Evolutionary conservation across 2,888 invertebrate genomes (phyloP), one percentile per base, ranked within the genome.

Genomic region (Sphaerophoria taeniata): DNA sequence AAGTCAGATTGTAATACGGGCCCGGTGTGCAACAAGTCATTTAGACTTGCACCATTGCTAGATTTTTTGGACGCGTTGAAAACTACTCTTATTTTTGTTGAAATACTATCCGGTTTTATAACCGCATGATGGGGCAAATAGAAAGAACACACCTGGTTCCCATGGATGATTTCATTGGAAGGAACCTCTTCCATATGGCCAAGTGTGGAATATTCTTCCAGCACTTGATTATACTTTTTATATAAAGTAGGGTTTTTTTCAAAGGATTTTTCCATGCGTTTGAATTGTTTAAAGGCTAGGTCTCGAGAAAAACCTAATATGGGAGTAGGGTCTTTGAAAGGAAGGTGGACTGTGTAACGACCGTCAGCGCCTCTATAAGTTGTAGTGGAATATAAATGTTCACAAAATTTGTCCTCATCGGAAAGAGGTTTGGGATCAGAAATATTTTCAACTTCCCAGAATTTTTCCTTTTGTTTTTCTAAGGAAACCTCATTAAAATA

Each of bases 1-100:
- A 89, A 79, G 47, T 88, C 88, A 3, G 87, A 49, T 84, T 88
- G 88, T 6, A 89, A 77, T 4, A 77, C 87, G 0, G 88, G 88
- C 9, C 88, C 88, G 2, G 77, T 69, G n/a, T 87, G 55, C 6
- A 89, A 55, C 6, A 70, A 55, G 43, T 73, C 88, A 67, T 87
- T 89, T 65, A 61, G 77, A 31, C 77, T 85, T 0, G n/a, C 12
- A 2, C 72, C 79, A 0, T 88, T 83, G 4, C 79, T 58, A 3
- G 88, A 61, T 34, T 83, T 70, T 0, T 81, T 86, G 0, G 88
- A 88, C 0, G 87, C 88, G 60, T 88, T 87, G 60, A 88, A 88
- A 3, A 88, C 88, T 0, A 88, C 87, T 0, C 88, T 81, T 11
- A 89, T 6, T 58, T 88, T 88, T 0, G 87, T 89, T 1, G 87